phyloP scores from a whole-genome alignment of 2,113 vertebrate species.

The Perccottus glenii region DNA sequence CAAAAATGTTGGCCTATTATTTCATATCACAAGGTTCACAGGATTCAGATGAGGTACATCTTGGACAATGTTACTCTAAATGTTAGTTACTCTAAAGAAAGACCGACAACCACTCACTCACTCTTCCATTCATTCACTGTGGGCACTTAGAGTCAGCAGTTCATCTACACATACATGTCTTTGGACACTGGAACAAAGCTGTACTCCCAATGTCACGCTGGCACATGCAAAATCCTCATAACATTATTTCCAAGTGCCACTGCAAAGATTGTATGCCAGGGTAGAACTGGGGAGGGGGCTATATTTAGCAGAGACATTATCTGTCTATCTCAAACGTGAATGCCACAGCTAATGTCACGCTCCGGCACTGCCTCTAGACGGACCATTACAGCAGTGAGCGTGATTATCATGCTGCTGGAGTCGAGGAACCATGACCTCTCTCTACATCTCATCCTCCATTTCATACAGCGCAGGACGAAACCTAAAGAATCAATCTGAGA shows the following conservation, averaged over 20 bases:
- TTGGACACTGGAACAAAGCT: no score
- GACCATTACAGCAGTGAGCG: slow-evolving; percentile 16
- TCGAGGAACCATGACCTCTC: slow-evolving; percentile 38
- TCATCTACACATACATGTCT: no score
- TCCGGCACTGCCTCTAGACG: slow-evolving; percentile 31
- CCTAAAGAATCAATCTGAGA: no score
- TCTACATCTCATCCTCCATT: slow-evolving; percentile 14
- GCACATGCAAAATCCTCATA: not conserved
- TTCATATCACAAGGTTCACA: no score
- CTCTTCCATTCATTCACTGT: no score
- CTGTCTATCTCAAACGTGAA: slow-evolving; percentile 36
- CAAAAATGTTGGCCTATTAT: no score
- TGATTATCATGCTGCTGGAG: slow-evolving; percentile 39
- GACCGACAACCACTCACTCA: no score
- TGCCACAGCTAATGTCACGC: slow-evolving; percentile 48
- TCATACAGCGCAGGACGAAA: not conserved
- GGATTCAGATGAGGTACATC: no score
- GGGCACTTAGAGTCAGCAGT: no score
- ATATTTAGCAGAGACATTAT: slow-evolving; percentile 62
- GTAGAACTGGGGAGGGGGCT: slow-evolving; percentile 19
- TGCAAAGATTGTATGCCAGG: slow-evolving; percentile 27
- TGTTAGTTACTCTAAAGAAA: no score
- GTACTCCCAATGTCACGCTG: no score
- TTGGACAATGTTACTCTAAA: no score
- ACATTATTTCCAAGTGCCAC: slow-evolving; percentile 13